A percentile compares a stretch with the other conserved stretches of the same genome.
Conservation (phyloP, 2,888 invertebrate species). For the Rhamphomyia laevipes region DNA sequence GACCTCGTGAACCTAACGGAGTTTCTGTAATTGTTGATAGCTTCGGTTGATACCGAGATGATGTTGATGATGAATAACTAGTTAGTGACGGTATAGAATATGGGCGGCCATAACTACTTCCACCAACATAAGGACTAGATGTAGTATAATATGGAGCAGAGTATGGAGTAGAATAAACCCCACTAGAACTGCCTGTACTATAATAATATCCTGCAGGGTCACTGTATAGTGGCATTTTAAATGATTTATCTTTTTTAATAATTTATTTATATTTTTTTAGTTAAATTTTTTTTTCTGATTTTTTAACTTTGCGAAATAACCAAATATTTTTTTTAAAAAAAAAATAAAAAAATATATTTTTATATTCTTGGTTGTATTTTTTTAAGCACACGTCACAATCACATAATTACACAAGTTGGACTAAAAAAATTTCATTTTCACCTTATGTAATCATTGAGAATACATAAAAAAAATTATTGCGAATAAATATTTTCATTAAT, state of each 20-base stretch:
- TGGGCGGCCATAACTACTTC: conserved; percentile 20
- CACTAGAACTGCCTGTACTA: conserved; percentile 37
- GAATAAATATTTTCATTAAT: conserved; percentile 8
- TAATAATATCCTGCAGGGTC: conserved; percentile 50
- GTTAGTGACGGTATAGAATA: conserved; percentile 39
- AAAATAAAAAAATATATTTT: too few relatives aligned
- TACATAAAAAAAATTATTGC: too few relatives aligned
- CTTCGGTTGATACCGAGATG: conserved; percentile 55
- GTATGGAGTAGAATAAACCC: conserved; percentile 39
- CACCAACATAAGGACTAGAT: conserved; percentile 30
- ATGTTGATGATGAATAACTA: conserved; percentile 38
- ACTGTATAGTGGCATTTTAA: conserved; percentile 53
- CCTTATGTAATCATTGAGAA: too few relatives aligned
- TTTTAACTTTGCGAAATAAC: too few relatives aligned
- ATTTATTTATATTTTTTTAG: too few relatives aligned
- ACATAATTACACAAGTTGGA: neutral
- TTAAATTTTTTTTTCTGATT: too few relatives aligned
- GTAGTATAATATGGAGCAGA: conserved; percentile 31
- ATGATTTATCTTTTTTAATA: conserved; percentile 3
- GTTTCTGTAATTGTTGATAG: conserved; percentile 60
- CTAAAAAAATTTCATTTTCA: too few relatives aligned
- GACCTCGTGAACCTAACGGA: conserved; percentile 24
- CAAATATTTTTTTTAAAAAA: too few relatives aligned
- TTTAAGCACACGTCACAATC: neutral
- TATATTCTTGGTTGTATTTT: neutral